Evolutionary conservation across 2,797 vertebrate species (phyloP), one percentile per base, ranked within the genome.

Genomic region (Perodicticus potto): DNA sequence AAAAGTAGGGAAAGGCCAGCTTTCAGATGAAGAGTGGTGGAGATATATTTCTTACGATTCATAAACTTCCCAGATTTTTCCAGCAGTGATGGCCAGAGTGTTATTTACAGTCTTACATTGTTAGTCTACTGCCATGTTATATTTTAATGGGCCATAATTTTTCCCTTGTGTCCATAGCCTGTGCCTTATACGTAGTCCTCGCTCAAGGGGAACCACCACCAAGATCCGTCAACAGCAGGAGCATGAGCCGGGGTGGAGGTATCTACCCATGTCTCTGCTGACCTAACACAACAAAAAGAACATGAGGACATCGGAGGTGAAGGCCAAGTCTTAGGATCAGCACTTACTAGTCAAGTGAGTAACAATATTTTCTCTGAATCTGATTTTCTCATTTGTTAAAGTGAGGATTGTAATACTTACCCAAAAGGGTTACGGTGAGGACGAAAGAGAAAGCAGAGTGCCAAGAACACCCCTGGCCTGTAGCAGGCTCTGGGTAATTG

Each of bases 341-440:
- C 65, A 19, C 43, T 84, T 74, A 11, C 40, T 91, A 86, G 19
- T 32, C 12, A 67, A 2, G 7, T 55, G 59, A 83, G 23, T 72
- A 40, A 27, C 22, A n/a, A 34, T 77, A 34, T 43, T 89, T 86
- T 91, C 61, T 74, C 27, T 23, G 40, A n/a, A 43, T 65, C 78
- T 85, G 25, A 70, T 77, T 59, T 91, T 80, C 73, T 86, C 59
- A 67, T 90, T 89, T 84, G 9, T 85, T 69, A 78, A 69, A 74
- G 43, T 27, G n/a, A 61, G 29, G 25, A 67, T 45, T 92, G 16
- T 29, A 72, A 19, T 32, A 55, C 70, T 81, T 61, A 92, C 34
- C 73, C 25, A 16, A 86, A 76, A 89, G 25, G 29, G 4, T 70
- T 49, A 72, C 65, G 69, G 29, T 84, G 77, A 77, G 59, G 72